Evolutionary conservation across 2,888 invertebrate species (phyloP), one percentile per base, ranked within the genome.

Genomic region (Caenorhabditis doughertyi): DNA sequence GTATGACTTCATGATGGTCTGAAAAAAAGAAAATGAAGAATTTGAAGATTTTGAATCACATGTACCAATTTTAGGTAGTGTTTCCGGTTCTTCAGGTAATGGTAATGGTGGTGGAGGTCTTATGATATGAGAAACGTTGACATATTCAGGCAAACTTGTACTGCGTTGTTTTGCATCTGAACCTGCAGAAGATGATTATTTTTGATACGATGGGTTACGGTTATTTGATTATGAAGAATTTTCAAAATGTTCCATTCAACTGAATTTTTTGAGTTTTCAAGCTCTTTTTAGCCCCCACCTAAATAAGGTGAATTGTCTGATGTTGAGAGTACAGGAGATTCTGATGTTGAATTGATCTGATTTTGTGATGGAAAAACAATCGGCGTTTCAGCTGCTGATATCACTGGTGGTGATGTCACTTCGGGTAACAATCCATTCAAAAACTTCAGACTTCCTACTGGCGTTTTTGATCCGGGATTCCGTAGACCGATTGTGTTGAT

Each of bases 121-220:
- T 35, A 82, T 64, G 51, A 76, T 53, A 47, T 56, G 60, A 8
- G 70, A 68, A 18, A 84, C 67, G 53, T 84, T 84, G 23, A 84
- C 81, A 58, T 84, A 84, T 42, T 84, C 84, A 3, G 80, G 83
- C 23, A 83, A 55, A 68, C 83, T 83, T 53, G 72, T 73, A 72
- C 81, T 81, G 9, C 71, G 76, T 71, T 64, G 51, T 77, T 81
- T 81, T 35, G 79, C 62, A 18, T 77, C 62, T 29, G 68, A 32
- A 44, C 74, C 74, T 76, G 51, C 7, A 65, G 56, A 27, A 11
- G 18, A 11, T 25, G n/a, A 42, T 42, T n/a, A 21, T 44, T 29
- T 11, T 27, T 58, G 58, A n/a, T 56, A 18, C 4, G 35, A 55
- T 18, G 27, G 32, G 2, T 18, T 23, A 67, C 23, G 25, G 55